Base-by-base conservation (phyloP, 2,113 vertebrate species). In the Isurus oxyrinchus region DNA sequence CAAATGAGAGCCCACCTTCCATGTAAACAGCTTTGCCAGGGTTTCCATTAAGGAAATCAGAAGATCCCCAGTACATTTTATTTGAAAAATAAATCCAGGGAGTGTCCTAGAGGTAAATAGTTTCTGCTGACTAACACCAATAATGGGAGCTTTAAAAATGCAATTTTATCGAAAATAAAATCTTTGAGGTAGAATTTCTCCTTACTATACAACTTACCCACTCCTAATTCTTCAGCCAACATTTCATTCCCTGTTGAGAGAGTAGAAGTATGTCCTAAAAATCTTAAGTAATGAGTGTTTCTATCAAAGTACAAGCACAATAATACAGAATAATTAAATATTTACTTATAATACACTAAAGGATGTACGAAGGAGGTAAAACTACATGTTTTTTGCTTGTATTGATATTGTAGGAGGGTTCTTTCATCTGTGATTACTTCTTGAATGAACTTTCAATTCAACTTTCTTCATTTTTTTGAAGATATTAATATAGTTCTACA, bases 191-290 rank as follows among this genome's bases (percentile, higher is more conserved):
- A 2, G 16, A 61, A 19, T 63, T 93, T 93, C 57, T 63, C 5
- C 57, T 2, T 40, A 10, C 57, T 49, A 2, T 94, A 21, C 21
- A 63, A 94, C 90, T 94, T 94, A 94, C 90, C 57, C 7, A 63
- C 59, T 25, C 90, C 90, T 21, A n/a, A 1, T 63, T 94, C 90
- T 63, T 61, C 57, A 63, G 59, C 59, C 90, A 94, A 25, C 59
- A 7, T 94, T 63, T 66, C 59, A 40, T 94, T 94, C 40, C 90
- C 90, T 94, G 90, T 94, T 21, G 10, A 94, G 14, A 94, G 90
- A 94, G 53, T 0, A 88, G 23, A 90, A 61, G 6, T 59, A 91
- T 59, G 35, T n/a, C 27, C 31, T 61, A 19, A 88, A 86, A 91
- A 61, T 40, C 14, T 81, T 79, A 81, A 44, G 8, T 21, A 84